These are phyloP conservation scores for Notodonta ziczac DNA, from an alignment of 2,888 invertebrate genomes.

Conservation along the genomic window DNA sequence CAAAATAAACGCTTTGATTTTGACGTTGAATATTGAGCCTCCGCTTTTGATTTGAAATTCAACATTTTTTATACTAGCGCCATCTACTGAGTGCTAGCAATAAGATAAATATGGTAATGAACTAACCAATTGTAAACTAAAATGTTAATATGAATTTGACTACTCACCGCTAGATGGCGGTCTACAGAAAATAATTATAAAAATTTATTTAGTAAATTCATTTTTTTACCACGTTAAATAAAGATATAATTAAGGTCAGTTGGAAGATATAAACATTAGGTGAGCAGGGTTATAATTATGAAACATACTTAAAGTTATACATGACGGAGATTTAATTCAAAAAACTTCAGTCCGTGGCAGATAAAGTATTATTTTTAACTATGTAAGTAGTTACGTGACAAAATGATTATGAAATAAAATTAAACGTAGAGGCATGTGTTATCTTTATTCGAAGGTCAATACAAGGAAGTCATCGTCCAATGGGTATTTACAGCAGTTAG, in stretches of 20 bases:
- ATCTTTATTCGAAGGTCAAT: conserved; percentile 48
- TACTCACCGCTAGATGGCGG: conserved; percentile 52
- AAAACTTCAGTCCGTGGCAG: too few relatives aligned
- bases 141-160: conserved; percentile 17
- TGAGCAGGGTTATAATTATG: too few relatives aligned
- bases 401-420: conserved; percentile 20
- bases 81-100: neutral
- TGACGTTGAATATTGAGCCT: too few relatives aligned
- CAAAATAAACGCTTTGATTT: too few relatives aligned
- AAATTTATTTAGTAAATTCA: too few relatives aligned
- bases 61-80: neutral
- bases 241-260: too few relatives aligned
- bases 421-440: conserved; percentile 27
- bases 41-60: too few relatives aligned
- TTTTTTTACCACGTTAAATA: too few relatives aligned
- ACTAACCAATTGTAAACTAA: too few relatives aligned
- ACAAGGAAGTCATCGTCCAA: conserved; percentile 38
- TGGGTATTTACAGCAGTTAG: conserved; percentile 11
- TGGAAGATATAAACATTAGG: too few relatives aligned
- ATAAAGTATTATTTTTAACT: neutral
- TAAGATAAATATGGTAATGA: neutral
- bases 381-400: neutral
- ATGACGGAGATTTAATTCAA: too few relatives aligned
- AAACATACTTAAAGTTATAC: too few relatives aligned
- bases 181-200: neutral